These are phyloP conservation scores for Raja brachyura DNA, from an alignment of 2,113 vertebrate genomes.

Conservation along the genomic window DNA sequence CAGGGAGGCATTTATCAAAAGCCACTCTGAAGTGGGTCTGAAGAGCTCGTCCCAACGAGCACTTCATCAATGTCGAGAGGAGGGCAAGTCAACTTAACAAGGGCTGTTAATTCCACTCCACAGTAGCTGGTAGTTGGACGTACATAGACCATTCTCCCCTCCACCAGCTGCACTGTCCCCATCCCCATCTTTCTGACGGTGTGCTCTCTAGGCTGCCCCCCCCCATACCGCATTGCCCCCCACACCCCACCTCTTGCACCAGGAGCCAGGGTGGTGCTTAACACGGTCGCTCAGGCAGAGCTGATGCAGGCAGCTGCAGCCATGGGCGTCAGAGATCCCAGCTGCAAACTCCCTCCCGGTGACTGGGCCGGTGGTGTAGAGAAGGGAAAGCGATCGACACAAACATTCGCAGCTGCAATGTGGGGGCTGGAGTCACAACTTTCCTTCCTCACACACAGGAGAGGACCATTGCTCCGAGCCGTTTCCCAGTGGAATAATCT, in stretches of 20 bases:
- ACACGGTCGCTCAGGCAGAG: background rate
- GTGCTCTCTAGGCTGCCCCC: too few species aligned
- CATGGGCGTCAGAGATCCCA: background rate
- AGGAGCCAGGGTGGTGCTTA: too few species aligned
- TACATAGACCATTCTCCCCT: background rate
- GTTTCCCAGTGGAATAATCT: too few species aligned
- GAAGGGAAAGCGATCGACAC: background rate
- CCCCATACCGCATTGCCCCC: too few species aligned
- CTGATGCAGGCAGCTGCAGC: background rate
- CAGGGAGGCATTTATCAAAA: constrained; percentile 14
- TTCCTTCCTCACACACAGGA: background rate
- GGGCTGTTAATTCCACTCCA: background rate
- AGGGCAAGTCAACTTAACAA: background rate
- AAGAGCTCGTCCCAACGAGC: background rate
- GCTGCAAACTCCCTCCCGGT: background rate
- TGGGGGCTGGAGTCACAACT: background rate
- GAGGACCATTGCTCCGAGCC: background rate
- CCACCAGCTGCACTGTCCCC: background rate
- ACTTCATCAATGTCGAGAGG: background rate
- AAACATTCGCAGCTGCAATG: background rate
- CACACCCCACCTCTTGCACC: background rate
- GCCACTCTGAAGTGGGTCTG: background rate
- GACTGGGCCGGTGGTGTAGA: background rate
- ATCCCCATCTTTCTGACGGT: background rate
- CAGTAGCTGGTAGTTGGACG: too few species aligned